phyloP scores from a whole-genome alignment of 2,888 invertebrate genomes.

The Tanypteryx hageni region DNA sequence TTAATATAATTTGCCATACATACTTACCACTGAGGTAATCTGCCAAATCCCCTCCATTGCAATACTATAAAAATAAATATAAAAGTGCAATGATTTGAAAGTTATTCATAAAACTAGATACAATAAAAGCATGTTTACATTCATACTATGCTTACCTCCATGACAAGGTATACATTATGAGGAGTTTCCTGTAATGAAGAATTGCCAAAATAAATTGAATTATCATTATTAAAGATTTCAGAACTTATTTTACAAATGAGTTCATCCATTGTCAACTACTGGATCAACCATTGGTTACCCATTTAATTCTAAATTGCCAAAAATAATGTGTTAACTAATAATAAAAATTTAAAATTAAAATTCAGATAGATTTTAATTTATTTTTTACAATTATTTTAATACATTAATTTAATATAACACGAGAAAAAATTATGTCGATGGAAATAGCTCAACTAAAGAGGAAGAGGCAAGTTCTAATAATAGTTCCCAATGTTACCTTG shows the following conservation, averaged over 20 bases:
- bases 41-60: constrained; percentile 99
- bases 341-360: not conserved
- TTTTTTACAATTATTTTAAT: not conserved
- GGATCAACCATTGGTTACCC: not conserved
- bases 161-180: constrained; percentile 96
- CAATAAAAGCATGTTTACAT: constrained; percentile 64
- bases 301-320: not conserved
- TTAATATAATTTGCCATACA: not conserved
- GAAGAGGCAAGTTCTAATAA: constrained; percentile 34
- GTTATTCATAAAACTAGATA: constrained; percentile 65
- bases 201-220: constrained; percentile 63
- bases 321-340: too few species aligned
- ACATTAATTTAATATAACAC: not conserved
- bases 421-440: not conserved
- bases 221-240: not conserved
- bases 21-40: constrained; percentile 91
- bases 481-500: constrained; percentile 79
- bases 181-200: constrained; percentile 85
- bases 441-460: not conserved
- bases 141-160: constrained; percentile 87
- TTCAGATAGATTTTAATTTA: not conserved
- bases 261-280: not conserved
- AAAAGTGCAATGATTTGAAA: constrained; percentile 65
- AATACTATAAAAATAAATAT: constrained; percentile 84
- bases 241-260: not conserved